These are phyloP conservation scores for Pelobates fuscus DNA, from an alignment of 2,113 vertebrate species.

Conservation along the genomic window DNA sequence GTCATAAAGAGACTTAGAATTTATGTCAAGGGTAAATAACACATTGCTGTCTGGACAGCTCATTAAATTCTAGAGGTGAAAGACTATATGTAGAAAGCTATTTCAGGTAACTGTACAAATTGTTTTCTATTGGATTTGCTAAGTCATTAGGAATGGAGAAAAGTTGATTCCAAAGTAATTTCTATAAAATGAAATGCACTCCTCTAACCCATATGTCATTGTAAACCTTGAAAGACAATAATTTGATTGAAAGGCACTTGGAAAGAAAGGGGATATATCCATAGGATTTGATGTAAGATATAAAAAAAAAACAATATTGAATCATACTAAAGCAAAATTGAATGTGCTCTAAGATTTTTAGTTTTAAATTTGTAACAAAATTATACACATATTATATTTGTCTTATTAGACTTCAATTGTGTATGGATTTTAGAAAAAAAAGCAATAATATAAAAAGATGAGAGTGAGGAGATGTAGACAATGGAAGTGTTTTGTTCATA, in stretches of 20 bases:
- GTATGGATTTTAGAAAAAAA: too few relatives aligned
- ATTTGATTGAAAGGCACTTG: conserved; percentile 27
- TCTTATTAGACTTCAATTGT: too few relatives aligned
- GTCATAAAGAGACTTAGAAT: conserved; percentile 66
- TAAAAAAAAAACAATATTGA: conserved; percentile 27
- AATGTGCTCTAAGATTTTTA: background rate
- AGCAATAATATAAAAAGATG: too few relatives aligned
- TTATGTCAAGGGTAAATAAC: conserved; percentile 70
- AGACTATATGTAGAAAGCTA: conserved; percentile 51
- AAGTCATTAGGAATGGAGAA: conserved; percentile 40
- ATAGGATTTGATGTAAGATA: conserved; percentile 1
- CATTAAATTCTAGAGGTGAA: conserved; percentile 59
- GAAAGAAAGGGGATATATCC: conserved; percentile 21
- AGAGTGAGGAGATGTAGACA: too few relatives aligned
- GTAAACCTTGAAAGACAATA: conserved; percentile 40
- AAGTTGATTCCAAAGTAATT: conserved; percentile 45
- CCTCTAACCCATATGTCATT: conserved; percentile 44
- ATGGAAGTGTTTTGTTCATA: too few relatives aligned
- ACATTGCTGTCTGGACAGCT: conserved; percentile 55
- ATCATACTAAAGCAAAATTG: background rate
- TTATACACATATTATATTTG: too few relatives aligned
- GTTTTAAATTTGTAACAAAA: too few relatives aligned
- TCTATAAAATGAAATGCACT: conserved; percentile 29
- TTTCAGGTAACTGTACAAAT: conserved; percentile 36
- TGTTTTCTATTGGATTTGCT: conserved; percentile 35